phyloP scores from a whole-genome alignment of 2,888 invertebrate species.

The Macropis europaea region DNA sequence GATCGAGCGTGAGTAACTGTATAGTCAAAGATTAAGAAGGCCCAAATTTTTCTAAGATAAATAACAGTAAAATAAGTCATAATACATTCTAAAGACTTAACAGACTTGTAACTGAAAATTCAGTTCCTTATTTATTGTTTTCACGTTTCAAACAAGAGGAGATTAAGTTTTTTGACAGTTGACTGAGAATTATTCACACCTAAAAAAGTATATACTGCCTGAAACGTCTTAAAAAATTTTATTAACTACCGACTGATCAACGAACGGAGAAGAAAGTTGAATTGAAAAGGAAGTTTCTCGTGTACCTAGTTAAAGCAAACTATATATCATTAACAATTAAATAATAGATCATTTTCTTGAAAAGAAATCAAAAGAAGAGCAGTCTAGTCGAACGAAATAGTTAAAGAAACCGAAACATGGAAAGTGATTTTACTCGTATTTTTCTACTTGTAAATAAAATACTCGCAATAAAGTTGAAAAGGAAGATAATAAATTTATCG shows the following conservation, averaged over 20 bases:
- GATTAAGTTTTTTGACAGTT: too few relatives aligned
- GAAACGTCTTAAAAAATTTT: neutral
- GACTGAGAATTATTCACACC: slow-evolving; percentile 17
- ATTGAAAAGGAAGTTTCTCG: neutral
- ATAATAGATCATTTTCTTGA: neutral
- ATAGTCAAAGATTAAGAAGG: too few relatives aligned
- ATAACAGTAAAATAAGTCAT: too few relatives aligned
- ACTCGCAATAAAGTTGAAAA: neutral
- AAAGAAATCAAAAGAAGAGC: neutral
- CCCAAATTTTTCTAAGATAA: too few relatives aligned
- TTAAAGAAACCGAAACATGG: neutral
- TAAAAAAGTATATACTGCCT: slow-evolving; percentile 15
- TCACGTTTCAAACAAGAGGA: neutral
- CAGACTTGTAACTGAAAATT: neutral
- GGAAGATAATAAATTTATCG: neutral
- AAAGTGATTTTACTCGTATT: slow-evolving; percentile 26
- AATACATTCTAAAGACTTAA: too few relatives aligned
- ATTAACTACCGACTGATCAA: neutral
- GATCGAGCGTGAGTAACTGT: slow-evolving; percentile 17
- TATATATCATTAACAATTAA: slow-evolving; percentile 2
- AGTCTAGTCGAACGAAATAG: slow-evolving; percentile 20
- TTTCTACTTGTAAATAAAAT: slow-evolving; percentile 41
- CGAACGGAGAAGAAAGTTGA: neutral
- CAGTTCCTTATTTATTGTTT: neutral
- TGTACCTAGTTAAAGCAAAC: slow-evolving; percentile 1